Evolutionary conservation across 2,888 invertebrate species (phyloP).

Genomic region (Timandra comae): DNA sequence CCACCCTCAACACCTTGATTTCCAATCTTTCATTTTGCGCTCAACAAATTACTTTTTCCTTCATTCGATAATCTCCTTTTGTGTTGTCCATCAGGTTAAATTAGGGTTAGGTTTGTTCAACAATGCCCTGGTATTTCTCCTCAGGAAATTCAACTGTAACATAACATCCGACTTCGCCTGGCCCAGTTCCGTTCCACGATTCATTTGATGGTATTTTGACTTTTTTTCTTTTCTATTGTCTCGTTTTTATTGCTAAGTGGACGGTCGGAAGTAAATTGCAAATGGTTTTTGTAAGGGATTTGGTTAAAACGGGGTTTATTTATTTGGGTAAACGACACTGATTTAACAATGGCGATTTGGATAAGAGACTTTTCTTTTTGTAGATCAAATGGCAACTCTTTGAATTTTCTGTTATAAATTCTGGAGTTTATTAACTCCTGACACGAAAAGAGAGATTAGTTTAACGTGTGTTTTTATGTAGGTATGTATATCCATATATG

Average conservation of each 20-base stretch:
- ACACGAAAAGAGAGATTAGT: too few species aligned
- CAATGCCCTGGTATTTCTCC: conserved; percentile 33
- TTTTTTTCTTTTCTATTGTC: conserved; percentile 14
- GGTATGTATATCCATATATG: too few species aligned
- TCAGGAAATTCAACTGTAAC: conserved; percentile 48
- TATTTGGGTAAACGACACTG: too few species aligned
- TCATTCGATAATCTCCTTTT: conserved; percentile 17
- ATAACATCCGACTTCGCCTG: conserved; percentile 38
- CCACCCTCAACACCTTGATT: background rate
- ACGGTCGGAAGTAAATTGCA: conserved; percentile 1
- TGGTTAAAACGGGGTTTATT: too few species aligned
- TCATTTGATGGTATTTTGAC: conserved; percentile 16
- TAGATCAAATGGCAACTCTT: too few species aligned
- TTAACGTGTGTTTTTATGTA: too few species aligned
- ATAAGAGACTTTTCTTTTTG: too few species aligned
- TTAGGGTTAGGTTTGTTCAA: conserved; percentile 36
- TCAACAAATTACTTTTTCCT: conserved; percentile 1
- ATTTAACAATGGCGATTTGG: too few species aligned
- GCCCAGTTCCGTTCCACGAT: conserved; percentile 16
- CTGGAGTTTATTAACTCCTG: too few species aligned
- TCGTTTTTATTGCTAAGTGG: conserved; percentile 15
- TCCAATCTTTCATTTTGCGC: conserved; percentile 1
- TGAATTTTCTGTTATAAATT: too few species aligned
- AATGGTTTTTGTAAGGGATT: background rate
- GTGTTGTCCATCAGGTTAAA: conserved; percentile 36